Percentiles rank a stretch among this genome's conserved stretches.
Conservation (phyloP, 2,797 vertebrate species). For the Oophaga sylvatica region DNA sequence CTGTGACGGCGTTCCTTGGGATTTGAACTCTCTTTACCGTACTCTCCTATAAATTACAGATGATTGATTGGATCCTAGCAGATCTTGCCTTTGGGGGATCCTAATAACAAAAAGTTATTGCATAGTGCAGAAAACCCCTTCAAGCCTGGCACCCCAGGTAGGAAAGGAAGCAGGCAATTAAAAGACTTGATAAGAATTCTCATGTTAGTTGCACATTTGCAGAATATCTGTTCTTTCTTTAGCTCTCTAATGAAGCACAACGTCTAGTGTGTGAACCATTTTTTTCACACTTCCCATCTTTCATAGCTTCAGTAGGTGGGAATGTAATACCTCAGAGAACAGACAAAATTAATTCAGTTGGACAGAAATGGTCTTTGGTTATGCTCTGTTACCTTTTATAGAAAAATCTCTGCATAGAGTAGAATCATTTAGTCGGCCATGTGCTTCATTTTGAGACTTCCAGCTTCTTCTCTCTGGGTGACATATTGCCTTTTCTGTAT, state of each 20-base stretch:
- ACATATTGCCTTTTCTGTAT: slow-evolving; percentile 61
- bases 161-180: background rate
- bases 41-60: background rate
- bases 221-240: slow-evolving; percentile 34
- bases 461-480: slow-evolving; percentile 67
- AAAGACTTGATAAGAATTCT: slow-evolving; percentile 27
- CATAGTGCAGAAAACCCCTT: background rate
- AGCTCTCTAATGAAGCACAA: slow-evolving; percentile 37
- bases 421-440: slow-evolving; percentile 67
- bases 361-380: slow-evolving; percentile 65
- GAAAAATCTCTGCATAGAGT: slow-evolving; percentile 69
- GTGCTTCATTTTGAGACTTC: slow-evolving; percentile 67
- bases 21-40: background rate
- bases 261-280: slow-evolving; percentile 29
- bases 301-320: slow-evolving; percentile 66
- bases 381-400: slow-evolving; percentile 72
- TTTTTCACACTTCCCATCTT: slow-evolving; percentile 61
- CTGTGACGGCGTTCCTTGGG: background rate
- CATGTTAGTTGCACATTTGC: slow-evolving; percentile 21
- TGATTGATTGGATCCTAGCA: background rate
- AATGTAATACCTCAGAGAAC: slow-evolving; percentile 67
- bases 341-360: slow-evolving; percentile 69
- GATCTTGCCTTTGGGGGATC: background rate
- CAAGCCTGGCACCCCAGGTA: background rate
- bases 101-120: background rate